Base-by-base conservation (phyloP, 2,113 vertebrate genomes). In the Gobius niger region DNA sequence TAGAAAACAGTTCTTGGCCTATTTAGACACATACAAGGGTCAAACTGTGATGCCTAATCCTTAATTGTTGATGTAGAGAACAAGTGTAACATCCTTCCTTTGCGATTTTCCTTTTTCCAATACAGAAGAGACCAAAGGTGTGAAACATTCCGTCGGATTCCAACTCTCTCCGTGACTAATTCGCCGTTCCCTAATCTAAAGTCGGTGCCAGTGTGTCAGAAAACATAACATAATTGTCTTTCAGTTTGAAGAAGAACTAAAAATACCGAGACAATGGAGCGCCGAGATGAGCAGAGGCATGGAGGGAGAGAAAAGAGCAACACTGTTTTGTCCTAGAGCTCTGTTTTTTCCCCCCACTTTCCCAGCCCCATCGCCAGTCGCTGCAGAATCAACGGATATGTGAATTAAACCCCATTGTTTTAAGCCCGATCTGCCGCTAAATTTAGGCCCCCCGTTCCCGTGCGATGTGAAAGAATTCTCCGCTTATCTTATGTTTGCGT, bases 381-480 rank as follows among this genome's bases (percentile, higher is more conserved):
- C 84, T 81, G 80, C 83, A 83, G 85, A 91, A 92, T 88, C 88
- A 89, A 92, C 85, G 85, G 90, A 93, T 89, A 92, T 87, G 83
- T 89, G 90, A 90, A 91, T 90, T 87, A 90, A 91, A 90, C 77
- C 83, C 88, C 85, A 93, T 92, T 93, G 91, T 93, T 89, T 89
- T 88, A 81, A 82, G 87, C 82, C 77, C 81, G 81, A 91, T 90
- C 83, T 77, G 87, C 78, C 15, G 79, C 87, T 90, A 91, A 89
- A 91, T 91, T 91, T 90, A 89, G 85, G 47, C 24, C 1, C 81
- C 24, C 75, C 73, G 72, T 85, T 76, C 70, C 67, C 47, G 69
- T 69, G 78, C 74, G 18, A 46, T 77, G 82, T 63, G 78, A 85
- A 82, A 82, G 73, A 85, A 86, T 90, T 82, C 82, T 67, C 78